Conservation (phyloP, 2,888 invertebrate species). For the Orthosia cruda region DNA sequence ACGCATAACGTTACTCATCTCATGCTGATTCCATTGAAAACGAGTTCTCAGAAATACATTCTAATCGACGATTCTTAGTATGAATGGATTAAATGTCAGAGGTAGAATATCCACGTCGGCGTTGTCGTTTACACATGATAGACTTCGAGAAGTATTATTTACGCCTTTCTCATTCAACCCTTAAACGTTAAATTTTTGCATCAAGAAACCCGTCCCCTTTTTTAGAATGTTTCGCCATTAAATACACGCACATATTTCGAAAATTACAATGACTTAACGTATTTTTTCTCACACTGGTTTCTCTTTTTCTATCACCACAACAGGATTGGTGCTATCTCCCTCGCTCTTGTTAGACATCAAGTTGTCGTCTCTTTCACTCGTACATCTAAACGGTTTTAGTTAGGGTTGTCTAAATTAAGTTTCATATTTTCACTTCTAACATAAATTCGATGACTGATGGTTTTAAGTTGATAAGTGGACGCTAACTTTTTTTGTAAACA, state of each 20-base stretch:
- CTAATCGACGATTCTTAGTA: slow-evolving; percentile 55
- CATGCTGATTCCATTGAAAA: slow-evolving; percentile 52
- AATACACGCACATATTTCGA: slow-evolving; percentile 53
- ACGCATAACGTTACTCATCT: slow-evolving; percentile 50
- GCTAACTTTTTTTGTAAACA: slow-evolving; percentile 18
- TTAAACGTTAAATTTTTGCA: slow-evolving; percentile 7
- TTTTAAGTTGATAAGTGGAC: slow-evolving; percentile 16
- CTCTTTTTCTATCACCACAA: slow-evolving; percentile 70
- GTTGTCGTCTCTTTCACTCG: slow-evolving; percentile 69
- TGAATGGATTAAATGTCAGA: slow-evolving; percentile 61
- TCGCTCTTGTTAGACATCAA: slow-evolving; percentile 59
- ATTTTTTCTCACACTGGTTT: slow-evolving; percentile 72
- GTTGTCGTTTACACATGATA: slow-evolving; percentile 5
- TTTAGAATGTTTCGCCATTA: slow-evolving; percentile 5
- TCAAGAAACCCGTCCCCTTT: background rate
- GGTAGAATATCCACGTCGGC: slow-evolving; percentile 32
- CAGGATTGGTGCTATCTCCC: slow-evolving; percentile 71
- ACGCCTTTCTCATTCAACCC: background rate
- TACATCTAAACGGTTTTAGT: slow-evolving; percentile 65
- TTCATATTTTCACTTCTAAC: slow-evolving; percentile 23
- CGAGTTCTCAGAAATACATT: slow-evolving; percentile 64
- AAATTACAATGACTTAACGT: slow-evolving; percentile 62
- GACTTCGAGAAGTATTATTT: slow-evolving; percentile 19
- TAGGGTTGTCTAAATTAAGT: slow-evolving; percentile 65
- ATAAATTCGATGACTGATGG: slow-evolving; percentile 27